Evolutionary conservation across 2,797 vertebrate species (phyloP).

Genomic region (Microhierax caerulescens): DNA sequence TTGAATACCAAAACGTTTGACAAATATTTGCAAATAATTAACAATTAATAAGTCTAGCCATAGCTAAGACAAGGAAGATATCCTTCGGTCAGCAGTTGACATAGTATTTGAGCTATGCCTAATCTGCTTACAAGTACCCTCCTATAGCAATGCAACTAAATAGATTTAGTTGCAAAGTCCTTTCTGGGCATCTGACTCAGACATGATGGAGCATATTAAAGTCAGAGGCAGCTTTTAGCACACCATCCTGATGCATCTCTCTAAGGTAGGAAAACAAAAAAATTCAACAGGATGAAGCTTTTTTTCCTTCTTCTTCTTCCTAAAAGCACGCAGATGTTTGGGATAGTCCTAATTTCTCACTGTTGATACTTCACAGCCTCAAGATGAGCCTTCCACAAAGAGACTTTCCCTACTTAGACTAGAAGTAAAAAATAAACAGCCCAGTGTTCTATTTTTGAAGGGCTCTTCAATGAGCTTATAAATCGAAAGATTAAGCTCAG

Average conservation of each 20-base stretch:
- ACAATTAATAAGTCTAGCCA: neutral
- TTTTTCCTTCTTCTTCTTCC: neutral
- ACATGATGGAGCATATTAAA: constrained; percentile 54
- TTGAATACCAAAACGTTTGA: neutral
- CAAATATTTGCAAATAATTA: neutral
- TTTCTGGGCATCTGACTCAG: constrained; percentile 59
- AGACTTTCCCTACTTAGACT: neutral
- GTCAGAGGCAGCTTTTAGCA: constrained; percentile 13
- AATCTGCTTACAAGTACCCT: constrained; percentile 44
- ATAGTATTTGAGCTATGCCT: neutral
- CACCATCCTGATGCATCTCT: neutral
- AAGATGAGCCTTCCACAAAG: neutral
- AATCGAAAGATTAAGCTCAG: constrained; percentile 33
- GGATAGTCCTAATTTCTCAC: neutral
- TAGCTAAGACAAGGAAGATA: neutral
- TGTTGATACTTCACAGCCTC: accelerated
- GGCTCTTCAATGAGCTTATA: neutral
- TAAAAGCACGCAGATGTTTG: neutral
- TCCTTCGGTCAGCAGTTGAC: neutral
- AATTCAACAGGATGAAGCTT: neutral
- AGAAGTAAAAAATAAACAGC: neutral
- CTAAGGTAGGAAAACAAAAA: neutral
- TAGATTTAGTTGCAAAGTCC: constrained; percentile 41
- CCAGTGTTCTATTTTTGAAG: neutral
- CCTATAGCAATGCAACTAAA: neutral